Evolutionary conservation across 2,888 invertebrate species (phyloP), one percentile per base, ranked within the genome.

Genomic region (Thymelicus sylvestris): DNA sequence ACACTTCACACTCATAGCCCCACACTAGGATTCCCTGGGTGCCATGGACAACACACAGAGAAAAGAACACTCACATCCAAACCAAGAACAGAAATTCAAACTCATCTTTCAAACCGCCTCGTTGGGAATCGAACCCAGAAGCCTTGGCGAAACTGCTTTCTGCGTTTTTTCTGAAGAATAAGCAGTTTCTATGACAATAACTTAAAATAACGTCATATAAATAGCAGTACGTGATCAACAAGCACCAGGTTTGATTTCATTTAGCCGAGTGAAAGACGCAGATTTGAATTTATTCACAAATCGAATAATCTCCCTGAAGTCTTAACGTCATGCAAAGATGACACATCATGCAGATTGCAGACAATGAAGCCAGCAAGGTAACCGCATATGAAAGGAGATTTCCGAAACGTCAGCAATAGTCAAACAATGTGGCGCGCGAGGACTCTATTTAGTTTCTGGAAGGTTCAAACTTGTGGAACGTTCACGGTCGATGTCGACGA

Each of bases 401-500:
- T 65, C 68, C 66, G 62, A 71, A 71, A 59, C 66, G 59, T 69
- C 15, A 66, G 13, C 39, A 52, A 24, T 31, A 38, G 67, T 50
- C 12, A 57, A 8, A 57, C 60, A 69, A 70, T 48, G 67, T 15
- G 19, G 8, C 61, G 24, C 15, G 24, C 31, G 60, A 60, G 65
- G 70, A 70, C 65, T 44, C 70, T 70, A 71, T 71, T 55, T 47
- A 41, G 61, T 62, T 66, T 66, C 66, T 61, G 66, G 64, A 62
- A 63, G 31, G 52, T 44, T 55, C 50, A 63, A 67, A 65, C 67
- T 71, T 50, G 71, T 71, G 62, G 62, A 24, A 67, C 66, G 62
- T 67, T 62, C 71, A 62, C 50, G 81, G 85, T 84, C 84, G 85
- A 78, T 79, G 83, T 74, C 77, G 74, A 79, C 90, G 89, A 90